Evolutionary conservation across 1,140 invertebrate genomes (phyloP), one percentile per base, ranked within the genome.

Genomic region (Orius laevigatus): DNA sequence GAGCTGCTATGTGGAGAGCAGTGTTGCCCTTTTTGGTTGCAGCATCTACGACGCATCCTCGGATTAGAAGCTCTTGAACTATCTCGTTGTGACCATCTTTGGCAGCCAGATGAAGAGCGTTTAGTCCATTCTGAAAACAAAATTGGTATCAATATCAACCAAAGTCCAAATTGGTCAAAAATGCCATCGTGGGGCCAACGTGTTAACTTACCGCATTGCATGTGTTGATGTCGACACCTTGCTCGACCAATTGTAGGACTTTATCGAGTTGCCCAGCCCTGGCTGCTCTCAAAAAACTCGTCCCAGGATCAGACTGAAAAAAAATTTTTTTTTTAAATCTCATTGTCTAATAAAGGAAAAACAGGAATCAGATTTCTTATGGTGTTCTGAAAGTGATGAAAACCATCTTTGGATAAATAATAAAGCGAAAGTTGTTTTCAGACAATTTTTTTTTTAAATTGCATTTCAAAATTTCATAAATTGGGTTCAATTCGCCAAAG

Each of bases 21-120:
- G 94, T 97, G 66, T 98, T 96, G 68, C 91, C 94, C 75, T 98
- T 99, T 76, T 94, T 97, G n/a, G 95, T 98, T 16, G 91, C 88
- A 38, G 93, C 85, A 69, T 98, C 91, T 8, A 98, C 91, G 52
- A 79, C 78, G 18, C 92, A 93, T 40, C 89, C 88, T 56, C 91
- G 74, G 56, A 78, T 81, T 16, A 98, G 66, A 31, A 98, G 71
- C 64, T 97, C 92, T 58, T 76, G 75, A 12, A 96, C 94, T 41
- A 98, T 88, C 58, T 90, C 78, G 40, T 91, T 77, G 68, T 97
- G 92, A 6, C 94, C 95, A 73, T 98, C 94, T 69, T 98, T 98
- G 19, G 93, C 89, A 48, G 95, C 93, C 57, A 98, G 71, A 68
- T 98, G 95, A 49, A 98, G 74, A 35, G 94, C 93, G 66, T 98